A percentile compares a stretch with the other conserved stretches of the same genome.
These are phyloP conservation scores for Loxodonta africana DNA, from an alignment of 2,113 vertebrate species.

Conservation along the genomic window DNA sequence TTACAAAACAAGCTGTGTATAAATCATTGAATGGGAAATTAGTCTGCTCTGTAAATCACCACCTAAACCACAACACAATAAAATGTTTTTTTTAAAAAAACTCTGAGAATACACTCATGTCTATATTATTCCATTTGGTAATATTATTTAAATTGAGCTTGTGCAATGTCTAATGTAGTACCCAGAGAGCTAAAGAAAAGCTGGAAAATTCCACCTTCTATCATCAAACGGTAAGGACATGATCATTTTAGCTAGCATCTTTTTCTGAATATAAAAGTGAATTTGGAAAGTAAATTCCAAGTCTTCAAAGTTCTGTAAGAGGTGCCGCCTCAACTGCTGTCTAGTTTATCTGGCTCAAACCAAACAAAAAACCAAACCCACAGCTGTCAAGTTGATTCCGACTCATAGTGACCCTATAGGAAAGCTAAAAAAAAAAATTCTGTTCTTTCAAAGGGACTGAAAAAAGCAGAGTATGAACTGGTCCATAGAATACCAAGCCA, in stretches of 20 bases:
- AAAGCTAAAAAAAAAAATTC: background rate
- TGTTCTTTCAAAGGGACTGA: background rate
- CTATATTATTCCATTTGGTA: background rate
- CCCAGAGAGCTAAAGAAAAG: background rate
- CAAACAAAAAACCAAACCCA: too few species aligned
- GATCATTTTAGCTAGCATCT: background rate
- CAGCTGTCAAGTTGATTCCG: too few species aligned
- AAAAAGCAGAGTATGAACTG: background rate
- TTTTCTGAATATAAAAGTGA: background rate
- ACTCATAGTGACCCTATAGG: too few species aligned
- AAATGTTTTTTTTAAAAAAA: background rate
- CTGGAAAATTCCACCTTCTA: background rate
- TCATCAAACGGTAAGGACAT: background rate
- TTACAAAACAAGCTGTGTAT: too few species aligned
- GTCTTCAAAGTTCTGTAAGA: background rate
- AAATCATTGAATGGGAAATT: too few species aligned
- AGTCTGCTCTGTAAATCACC: too few species aligned
- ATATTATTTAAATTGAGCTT: background rate
- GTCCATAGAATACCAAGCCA: background rate
- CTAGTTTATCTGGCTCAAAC: background rate
- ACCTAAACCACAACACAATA: too few species aligned
- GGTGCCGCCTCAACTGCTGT: background rate
- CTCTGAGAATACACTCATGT: background rate
- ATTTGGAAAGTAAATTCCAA: background rate
- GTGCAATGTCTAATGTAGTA: too few species aligned